phyloP scores from a whole-genome alignment of 1,140 invertebrate species.

The Dendrolimus punctatus region DNA sequence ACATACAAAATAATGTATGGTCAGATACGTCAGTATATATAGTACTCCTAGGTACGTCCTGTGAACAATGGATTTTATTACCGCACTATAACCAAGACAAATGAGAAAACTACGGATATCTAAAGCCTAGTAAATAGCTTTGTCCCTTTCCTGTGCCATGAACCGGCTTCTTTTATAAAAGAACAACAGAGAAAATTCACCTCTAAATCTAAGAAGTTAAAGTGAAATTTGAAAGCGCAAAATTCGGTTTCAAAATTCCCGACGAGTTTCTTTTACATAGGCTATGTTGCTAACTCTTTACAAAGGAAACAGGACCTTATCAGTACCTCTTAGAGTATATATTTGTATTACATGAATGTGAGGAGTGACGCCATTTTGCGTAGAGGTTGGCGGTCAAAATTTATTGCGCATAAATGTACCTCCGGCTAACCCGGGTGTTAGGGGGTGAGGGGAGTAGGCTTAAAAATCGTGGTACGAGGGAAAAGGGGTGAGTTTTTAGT shows the following conservation, averaged over 20 bases:
- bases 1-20: too few species aligned
- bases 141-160: constrained; percentile 29
- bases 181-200: constrained; percentile 27
- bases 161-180: constrained; percentile 57
- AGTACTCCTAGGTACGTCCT: too few species aligned
- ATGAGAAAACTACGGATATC: constrained; percentile 63
- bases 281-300: constrained; percentile 21
- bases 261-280: constrained; percentile 60
- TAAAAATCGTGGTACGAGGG: constrained; percentile 64
- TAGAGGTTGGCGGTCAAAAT: constrained; percentile 63
- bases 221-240: constrained; percentile 41
- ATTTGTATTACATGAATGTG: constrained; percentile 22
- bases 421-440: constrained; percentile 68
- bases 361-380: constrained; percentile 54
- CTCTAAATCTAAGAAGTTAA: constrained; percentile 24
- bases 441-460: constrained; percentile 60
- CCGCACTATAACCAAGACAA: constrained; percentile 62
- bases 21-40: too few species aligned
- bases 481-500: constrained; percentile 65
- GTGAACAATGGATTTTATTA: constrained; percentile 47
- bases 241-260: constrained; percentile 43
- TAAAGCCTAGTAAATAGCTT: constrained; percentile 51
- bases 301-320: constrained; percentile 27
- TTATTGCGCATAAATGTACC: constrained; percentile 71
- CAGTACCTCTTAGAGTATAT: constrained; percentile 20